Base-by-base conservation (phyloP, 23 tunicate species). In the Trididemnum nubilum region DNA sequence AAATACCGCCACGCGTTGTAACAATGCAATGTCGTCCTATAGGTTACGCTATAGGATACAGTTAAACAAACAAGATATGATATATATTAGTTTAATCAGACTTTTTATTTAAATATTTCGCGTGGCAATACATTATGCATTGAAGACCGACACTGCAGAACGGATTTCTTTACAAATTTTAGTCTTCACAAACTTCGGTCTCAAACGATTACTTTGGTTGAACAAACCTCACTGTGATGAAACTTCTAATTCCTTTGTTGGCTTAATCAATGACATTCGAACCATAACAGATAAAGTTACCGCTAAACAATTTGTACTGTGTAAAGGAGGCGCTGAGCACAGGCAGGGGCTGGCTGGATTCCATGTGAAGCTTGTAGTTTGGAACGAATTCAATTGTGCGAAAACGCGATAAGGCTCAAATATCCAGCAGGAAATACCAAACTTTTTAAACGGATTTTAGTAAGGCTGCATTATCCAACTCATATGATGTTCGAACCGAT, bases 261-360 rank as follows among this genome's bases (percentile, higher is more conserved):
- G 28, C 5, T 52, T 36, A 54, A 4, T 38, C 60, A 52, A 77
- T 34, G 23, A 36, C 38, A 5, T 57, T 18, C 81, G 81, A 77
- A 77, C 81, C 81, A 77, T 77, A 54, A 52, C 81, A 77, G 26
- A 77, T 77, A 77, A 77, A 77, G 67, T 77, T 77, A 77, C 81
- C 4, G 25, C 22, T n/a, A 24, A 52, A 77, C 81, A 77, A 77
- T 77, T 15, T 3, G 38, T 15, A 30, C 7, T 23, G 37, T 77
- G 44, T 77, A 52, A 54, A 77, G 81, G 81, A 3, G 81, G 81
- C 12, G 44, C 36, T 21, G 58, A 30, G 33, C 74, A 67, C 29
- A 30, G 22, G 37, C 37, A 32, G 74, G 74, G 67, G 74, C 25
- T 67, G 38, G 74, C 37, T 5, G 5, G 38, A 4, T 67, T 67